A percentile compares a stretch with the other conserved stretches of the same genome.
These are phyloP conservation scores for Zophobas atratus DNA, from an alignment of 1,140 invertebrate genomes.

Conservation along the genomic window DNA sequence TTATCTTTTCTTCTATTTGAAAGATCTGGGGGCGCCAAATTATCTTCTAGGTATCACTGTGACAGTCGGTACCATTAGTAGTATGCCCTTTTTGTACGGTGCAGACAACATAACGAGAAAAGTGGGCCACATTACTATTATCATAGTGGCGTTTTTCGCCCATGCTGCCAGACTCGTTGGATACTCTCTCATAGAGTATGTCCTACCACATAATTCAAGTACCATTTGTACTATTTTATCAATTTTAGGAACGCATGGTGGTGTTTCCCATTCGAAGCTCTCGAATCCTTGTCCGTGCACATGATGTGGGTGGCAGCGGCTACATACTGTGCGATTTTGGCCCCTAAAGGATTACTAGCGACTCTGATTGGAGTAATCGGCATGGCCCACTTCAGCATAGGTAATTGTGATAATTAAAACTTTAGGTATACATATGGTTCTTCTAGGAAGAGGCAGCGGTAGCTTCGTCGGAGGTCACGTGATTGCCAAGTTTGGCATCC, in stretches of 20 bases:
- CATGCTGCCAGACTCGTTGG: slow-evolving; percentile 84
- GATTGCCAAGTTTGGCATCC: slow-evolving; percentile 80
- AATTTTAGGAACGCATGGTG: slow-evolving; percentile 83
- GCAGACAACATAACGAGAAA: slow-evolving; percentile 85
- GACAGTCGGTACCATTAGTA: slow-evolving; percentile 84
- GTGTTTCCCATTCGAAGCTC: slow-evolving; percentile 88
- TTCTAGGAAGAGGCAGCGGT: slow-evolving; percentile 77
- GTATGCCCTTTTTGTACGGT: slow-evolving; percentile 86
- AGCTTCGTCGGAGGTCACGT: slow-evolving; percentile 86
- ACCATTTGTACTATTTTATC: slow-evolving; percentile 6
- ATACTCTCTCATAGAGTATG: slow-evolving; percentile 87
- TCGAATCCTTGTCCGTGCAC: slow-evolving; percentile 89
- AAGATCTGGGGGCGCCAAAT: slow-evolving; percentile 84
- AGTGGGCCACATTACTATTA: slow-evolving; percentile 86
- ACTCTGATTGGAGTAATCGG: slow-evolving; percentile 87
- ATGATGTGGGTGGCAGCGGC: slow-evolving; percentile 92
- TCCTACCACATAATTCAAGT: slow-evolving; percentile 27
- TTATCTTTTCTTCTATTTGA: slow-evolving; percentile 87
- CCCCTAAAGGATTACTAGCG: slow-evolving; percentile 84
- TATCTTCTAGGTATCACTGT: slow-evolving; percentile 87
- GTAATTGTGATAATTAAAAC: slow-evolving; percentile 66
- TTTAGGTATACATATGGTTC: slow-evolving; percentile 62
- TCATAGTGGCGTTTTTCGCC: slow-evolving; percentile 86
- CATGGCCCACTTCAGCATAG: slow-evolving; percentile 87
- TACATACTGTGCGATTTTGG: slow-evolving; percentile 85